A percentile compares a stretch with the other conserved stretches of the same genome.
Evolutionary conservation across 2,797 vertebrate genomes (phyloP).

Genomic region (Numenius phaeopus): DNA sequence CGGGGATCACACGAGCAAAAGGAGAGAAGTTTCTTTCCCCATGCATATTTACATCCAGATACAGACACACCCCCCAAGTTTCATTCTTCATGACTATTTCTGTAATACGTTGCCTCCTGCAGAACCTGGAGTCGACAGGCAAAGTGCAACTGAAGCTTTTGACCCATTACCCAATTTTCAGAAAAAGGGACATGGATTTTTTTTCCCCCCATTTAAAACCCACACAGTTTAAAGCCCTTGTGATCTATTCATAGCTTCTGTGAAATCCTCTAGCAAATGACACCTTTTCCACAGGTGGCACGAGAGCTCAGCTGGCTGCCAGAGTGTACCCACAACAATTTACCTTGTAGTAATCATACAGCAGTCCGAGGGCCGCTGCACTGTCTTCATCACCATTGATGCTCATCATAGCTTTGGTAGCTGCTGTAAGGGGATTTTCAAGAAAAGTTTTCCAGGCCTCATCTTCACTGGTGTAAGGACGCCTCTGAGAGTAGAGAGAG

Average conservation of each 20-base stretch:
- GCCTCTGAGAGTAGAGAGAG: slow-evolving; percentile 89
- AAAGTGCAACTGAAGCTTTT: not conserved
- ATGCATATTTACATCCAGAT: not conserved
- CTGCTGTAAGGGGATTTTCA: slow-evolving; percentile 97
- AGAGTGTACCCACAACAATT: not conserved
- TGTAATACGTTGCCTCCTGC: not conserved
- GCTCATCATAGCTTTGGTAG: slow-evolving; percentile 99
- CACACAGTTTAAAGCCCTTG: not conserved
- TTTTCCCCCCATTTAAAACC: not conserved
- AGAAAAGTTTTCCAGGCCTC: slow-evolving; percentile 99
- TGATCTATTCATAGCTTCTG: slow-evolving; percentile 34
- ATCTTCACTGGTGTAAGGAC: slow-evolving; percentile 94
- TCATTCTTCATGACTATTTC: not conserved
- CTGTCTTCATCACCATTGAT: slow-evolving; percentile 99
- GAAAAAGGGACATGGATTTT: not conserved
- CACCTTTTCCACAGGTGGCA: not conserved
- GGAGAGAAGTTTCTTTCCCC: not conserved
- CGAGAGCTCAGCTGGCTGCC: not conserved
- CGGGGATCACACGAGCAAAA: fast-evolving
- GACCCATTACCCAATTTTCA: not conserved
- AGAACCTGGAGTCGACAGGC: not conserved
- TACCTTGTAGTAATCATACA: slow-evolving; percentile 97
- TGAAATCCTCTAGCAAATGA: slow-evolving; percentile 35
- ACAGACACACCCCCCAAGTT: not conserved
- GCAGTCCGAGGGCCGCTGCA: slow-evolving; percentile 92